Base-by-base conservation (phyloP, 2,113 vertebrate genomes). In the Thymallus thymallus region DNA sequence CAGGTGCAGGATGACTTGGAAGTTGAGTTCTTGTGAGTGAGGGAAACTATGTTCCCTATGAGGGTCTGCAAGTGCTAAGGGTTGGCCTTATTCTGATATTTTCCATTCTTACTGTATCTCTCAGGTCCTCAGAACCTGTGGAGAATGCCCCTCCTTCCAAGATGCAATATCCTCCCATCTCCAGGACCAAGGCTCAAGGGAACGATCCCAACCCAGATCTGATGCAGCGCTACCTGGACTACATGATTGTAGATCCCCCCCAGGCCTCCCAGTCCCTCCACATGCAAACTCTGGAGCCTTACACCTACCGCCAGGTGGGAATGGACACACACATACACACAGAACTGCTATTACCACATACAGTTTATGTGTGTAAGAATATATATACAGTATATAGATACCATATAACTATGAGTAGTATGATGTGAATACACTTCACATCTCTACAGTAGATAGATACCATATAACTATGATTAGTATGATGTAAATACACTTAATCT, bases 141-240 rank as follows among this genome's bases (percentile, higher is more conserved):
- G 48, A 29, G 41, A 78, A 48, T 9, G 45, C 62, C 22, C 48
- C 68, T 51, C 48, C 1, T 0, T 46, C 64, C 72, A 68, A 83
- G 77, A 20, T 32, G 48, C 41, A 23, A 29, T 71, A 70, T 30
- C 64, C 64, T 30, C 68, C 64, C 3, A 51, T 56, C 51, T 41
- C 51, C 68, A 80, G 69, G 46, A 26, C 45, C 29, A 82, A 51
- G 64, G 77, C 58, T 10, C 22, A 71, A 0, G 76, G 73, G 68
- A 84, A 77, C 4, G 63, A 68, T 41, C 69, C 46, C 2, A 87
- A 90, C 48, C 84, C 88, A 0, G 88, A 92, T 0, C 82, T 92
- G 84, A 78, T 94, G 76, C 94, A 95, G 73, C 89, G 93, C 23
- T 95, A 95, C 77, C 81, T 96, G 90, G 94, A 97, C 80, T 95